These are phyloP conservation scores for Chloropsis hardwickii DNA, from an alignment of 2,113 vertebrate genomes.

Conservation along the genomic window DNA sequence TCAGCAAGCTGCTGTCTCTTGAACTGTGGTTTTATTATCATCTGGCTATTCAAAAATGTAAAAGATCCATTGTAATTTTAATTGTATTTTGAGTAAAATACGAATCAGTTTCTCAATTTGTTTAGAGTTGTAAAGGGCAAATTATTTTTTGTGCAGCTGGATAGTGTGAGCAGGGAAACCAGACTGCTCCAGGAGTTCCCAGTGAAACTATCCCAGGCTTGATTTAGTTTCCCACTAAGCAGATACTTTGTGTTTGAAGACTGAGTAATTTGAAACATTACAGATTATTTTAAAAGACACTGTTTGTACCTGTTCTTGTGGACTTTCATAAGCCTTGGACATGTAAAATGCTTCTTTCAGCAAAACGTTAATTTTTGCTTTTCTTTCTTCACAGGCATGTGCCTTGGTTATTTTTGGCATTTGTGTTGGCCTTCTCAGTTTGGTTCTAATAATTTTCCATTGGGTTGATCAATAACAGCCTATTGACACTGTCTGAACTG, in stretches of 20 bases:
- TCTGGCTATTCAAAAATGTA: not conserved
- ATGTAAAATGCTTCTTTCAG: not conserved
- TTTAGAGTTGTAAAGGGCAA: not conserved
- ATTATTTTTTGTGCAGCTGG: not conserved
- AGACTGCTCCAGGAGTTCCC: not conserved
- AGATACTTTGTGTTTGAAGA: not conserved
- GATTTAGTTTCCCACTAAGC: not conserved
- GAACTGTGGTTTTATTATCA: not conserved
- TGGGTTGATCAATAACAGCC: constrained; percentile 72
- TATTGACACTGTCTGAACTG: not conserved
- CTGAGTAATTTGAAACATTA: not conserved
- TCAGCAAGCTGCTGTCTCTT: not conserved
- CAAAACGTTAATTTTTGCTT: not conserved
- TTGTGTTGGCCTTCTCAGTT: constrained; percentile 83
- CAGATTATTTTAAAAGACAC: not conserved
- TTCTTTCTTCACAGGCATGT: constrained; percentile 77
- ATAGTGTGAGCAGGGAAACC: not conserved
- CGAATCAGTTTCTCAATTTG: not conserved
- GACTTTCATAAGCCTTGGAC: not conserved
- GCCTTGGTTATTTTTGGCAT: constrained; percentile 83
- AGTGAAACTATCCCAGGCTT: not conserved
- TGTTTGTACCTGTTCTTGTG: not conserved
- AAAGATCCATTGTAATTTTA: not conserved
- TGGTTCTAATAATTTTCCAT: constrained; percentile 80
- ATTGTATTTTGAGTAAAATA: not conserved